phyloP scores from a whole-genome alignment of 1,140 invertebrate genomes.

The Periplaneta americana region DNA sequence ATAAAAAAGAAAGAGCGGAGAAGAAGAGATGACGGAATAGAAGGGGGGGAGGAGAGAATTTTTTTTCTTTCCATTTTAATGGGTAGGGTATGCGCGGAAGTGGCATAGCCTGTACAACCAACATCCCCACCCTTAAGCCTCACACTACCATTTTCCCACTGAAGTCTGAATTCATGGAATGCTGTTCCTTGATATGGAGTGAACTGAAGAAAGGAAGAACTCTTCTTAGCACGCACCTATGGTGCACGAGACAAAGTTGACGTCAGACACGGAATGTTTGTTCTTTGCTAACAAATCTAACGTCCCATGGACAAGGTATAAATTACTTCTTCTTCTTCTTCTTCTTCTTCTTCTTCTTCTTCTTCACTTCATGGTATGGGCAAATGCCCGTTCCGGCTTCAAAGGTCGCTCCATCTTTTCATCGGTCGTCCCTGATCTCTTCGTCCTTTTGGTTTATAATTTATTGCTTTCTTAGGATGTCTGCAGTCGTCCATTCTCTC shows the following conservation, averaged over 20 bases:
- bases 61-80: background rate
- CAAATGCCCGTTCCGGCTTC: too few species aligned
- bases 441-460: too few species aligned
- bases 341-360: too few species aligned
- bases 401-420: too few species aligned
- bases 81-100: background rate
- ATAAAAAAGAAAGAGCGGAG: background rate
- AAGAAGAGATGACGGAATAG: background rate
- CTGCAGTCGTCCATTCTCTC: too few species aligned
- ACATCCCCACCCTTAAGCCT: background rate
- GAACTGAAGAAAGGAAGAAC: background rate
- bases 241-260: background rate
- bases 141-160: background rate
- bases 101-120: background rate
- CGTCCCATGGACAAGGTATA: too few species aligned
- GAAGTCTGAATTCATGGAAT: background rate
- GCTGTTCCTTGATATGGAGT: background rate
- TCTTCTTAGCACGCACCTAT: background rate
- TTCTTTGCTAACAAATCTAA: too few species aligned
- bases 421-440: too few species aligned
- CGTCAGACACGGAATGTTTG: too few species aligned
- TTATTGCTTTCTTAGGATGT: too few species aligned
- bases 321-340: too few species aligned
- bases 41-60: background rate
- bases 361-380: too few species aligned